Conservation (phyloP, 2,113 vertebrate species). For the Rhegmatorhina hoffmannsi region DNA sequence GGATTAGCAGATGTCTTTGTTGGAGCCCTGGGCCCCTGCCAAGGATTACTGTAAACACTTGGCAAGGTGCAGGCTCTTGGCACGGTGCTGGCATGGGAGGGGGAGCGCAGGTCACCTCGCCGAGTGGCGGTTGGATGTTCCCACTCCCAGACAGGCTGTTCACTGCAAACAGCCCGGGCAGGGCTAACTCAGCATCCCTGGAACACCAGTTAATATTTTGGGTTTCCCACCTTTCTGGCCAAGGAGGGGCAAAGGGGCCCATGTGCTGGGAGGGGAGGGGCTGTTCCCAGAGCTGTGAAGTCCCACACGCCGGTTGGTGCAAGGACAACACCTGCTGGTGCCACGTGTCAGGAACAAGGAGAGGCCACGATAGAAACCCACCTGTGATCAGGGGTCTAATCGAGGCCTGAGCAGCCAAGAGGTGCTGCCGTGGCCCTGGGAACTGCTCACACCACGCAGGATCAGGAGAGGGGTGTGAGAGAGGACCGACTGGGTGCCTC, state of each 20-base stretch:
- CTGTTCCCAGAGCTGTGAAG: background rate
- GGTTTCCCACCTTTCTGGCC: background rate
- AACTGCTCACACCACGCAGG: accelerated
- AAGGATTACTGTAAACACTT: constrained; percentile 52
- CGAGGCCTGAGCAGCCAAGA: background rate
- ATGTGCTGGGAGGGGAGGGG: accelerated
- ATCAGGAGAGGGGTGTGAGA: background rate
- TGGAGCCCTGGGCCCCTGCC: background rate
- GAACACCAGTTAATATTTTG: accelerated
- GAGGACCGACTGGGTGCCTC: accelerated
- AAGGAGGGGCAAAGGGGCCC: background rate
- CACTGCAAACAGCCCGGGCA: background rate
- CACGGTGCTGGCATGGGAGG: accelerated
- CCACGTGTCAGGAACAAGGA: background rate
- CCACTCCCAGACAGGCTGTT: background rate
- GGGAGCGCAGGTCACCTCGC: background rate
- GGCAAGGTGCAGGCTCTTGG: constrained; percentile 37
- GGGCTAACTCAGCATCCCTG: background rate
- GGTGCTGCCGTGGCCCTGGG: accelerated
- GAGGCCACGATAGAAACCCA: accelerated
- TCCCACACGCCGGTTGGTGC: accelerated
- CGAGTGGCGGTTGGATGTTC: background rate
- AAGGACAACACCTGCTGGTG: background rate
- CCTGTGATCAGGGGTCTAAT: background rate
- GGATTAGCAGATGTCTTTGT: constrained; percentile 45